Evolutionary conservation across 1,140 invertebrate genomes (phyloP).

Genomic region (Nylanderia fulva): DNA sequence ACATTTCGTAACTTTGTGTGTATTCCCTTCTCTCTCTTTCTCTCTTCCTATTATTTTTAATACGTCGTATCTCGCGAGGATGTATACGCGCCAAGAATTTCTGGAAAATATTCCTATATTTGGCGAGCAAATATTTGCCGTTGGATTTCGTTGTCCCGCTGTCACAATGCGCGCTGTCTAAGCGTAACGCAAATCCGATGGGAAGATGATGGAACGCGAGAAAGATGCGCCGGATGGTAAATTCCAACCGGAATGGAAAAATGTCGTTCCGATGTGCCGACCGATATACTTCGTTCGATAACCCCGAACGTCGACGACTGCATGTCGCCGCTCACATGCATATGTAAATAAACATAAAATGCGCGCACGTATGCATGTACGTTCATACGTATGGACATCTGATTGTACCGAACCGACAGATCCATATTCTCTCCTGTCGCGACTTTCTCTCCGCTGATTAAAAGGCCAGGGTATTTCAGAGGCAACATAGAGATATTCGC

Average conservation of each 20-base stretch:
- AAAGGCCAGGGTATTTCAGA: constrained; percentile 21
- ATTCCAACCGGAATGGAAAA: constrained; percentile 71
- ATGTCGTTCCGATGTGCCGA: constrained; percentile 56
- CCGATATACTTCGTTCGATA: constrained; percentile 63
- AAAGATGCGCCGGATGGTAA: constrained; percentile 62
- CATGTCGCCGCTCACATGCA: constrained; percentile 67
- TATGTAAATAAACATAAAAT: constrained; percentile 70
- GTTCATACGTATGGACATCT: constrained; percentile 40
- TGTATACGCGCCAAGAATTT: background rate
- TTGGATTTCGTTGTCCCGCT: constrained; percentile 42
- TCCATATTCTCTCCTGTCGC: constrained; percentile 5
- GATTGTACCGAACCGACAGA: constrained; percentile 65
- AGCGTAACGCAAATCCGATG: constrained; percentile 59
- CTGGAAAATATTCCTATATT: constrained; percentile 55
- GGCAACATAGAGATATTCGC: background rate
- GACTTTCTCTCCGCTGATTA: constrained; percentile 33
- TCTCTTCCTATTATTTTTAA: constrained; percentile 35
- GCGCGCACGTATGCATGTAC: constrained; percentile 38
- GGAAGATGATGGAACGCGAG: constrained; percentile 53
- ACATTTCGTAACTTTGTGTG: background rate
- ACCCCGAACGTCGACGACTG: constrained; percentile 63
- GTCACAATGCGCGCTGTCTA: constrained; percentile 56
- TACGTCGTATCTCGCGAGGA: constrained; percentile 14
- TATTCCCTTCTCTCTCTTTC: background rate
- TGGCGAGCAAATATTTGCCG: constrained; percentile 57